A percentile compares a stretch with the other conserved stretches of the same genome.
Evolutionary conservation across 92 coral and sea anemone genomes (phyloP).

Genomic region (Micromussa lordhowensis): DNA sequence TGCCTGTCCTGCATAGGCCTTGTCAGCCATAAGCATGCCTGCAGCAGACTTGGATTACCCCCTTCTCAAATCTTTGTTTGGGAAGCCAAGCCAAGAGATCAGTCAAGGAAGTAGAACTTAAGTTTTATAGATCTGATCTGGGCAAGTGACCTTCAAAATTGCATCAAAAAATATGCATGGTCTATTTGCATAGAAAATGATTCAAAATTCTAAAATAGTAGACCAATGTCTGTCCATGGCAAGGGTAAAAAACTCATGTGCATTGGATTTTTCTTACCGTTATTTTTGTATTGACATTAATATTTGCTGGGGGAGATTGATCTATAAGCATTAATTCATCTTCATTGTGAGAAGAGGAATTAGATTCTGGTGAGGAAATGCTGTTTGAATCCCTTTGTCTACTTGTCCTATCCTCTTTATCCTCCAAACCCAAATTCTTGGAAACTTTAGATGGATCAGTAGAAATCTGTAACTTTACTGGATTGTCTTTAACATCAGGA

Average conservation of each 20-base stretch:
- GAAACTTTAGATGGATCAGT: slow-evolving; percentile 4
- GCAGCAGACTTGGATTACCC: no score
- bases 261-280: neutral
- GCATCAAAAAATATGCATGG: no score
- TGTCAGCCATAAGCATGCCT: no score
- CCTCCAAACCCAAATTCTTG: slow-evolving; percentile 7
- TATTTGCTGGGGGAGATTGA: slow-evolving; percentile 40
- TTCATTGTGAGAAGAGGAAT: slow-evolving; percentile 18
- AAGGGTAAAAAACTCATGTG: neutral
- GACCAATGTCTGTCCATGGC: no score
- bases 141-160: no score
- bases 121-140: no score
- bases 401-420: neutral
- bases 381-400: neutral
- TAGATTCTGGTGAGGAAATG: slow-evolving; percentile 17
- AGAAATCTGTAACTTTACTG: slow-evolving; percentile 40
- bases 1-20: no score
- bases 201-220: no score
- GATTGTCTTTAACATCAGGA: slow-evolving; percentile 53
- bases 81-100: no score
- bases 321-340: slow-evolving; percentile 40
- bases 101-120: neutral
- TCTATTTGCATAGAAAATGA: no score
- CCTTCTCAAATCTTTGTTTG: no score
- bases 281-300: neutral